Evolutionary conservation across 2,797 vertebrate genomes (phyloP), one percentile per base, ranked within the genome.

Genomic region (Triplophysa bombifrons): DNA sequence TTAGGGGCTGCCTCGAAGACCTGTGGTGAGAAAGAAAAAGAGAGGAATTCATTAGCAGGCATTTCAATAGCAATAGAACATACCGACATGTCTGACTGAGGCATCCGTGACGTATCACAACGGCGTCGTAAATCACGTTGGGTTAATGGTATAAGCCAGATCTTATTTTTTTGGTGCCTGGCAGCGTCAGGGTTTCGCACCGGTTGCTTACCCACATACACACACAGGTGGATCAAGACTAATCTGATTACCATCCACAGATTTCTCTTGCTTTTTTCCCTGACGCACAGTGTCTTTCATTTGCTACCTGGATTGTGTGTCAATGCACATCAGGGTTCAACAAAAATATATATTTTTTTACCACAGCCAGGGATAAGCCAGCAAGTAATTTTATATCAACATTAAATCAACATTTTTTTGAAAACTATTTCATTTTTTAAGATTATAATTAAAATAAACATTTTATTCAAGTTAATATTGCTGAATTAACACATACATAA

Each of bases 231-330:
- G 83, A 84, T 80, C 70, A 50, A 80, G 78, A 84, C 84, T 90
- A 85, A 91, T 88, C 87, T 88, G 84, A 88, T 90, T 89, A 87
- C 76, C 82, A 81, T 73, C 83, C 86, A 87, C 84, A 72, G 84
- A 83, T 78, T 65, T 82, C 84, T 78, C 69, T 73, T 46, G 22
- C 20, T 65, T 41, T 41, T 79, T 80, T 73, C 46, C 74, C 50
- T 58, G 66, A 58, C 74, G 75, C 67, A 65, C 80, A 22, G 53
- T 78, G 68, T 34, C 69, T 78, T 71, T 76, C 60, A 70, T 76
- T 71, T 68, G 41, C 41, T 68, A 65, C 16, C 27, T 53, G 61
- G 25, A 68, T 83, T 82, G 75, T 82, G 30, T 82, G 72, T 82
- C 81, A 82, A 63, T 50, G 56, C 82, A 80, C 82, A 80, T 41